Evolutionary conservation across 92 coral and sea anemone species (phyloP).

Genomic region (Paramuricea clavata): DNA sequence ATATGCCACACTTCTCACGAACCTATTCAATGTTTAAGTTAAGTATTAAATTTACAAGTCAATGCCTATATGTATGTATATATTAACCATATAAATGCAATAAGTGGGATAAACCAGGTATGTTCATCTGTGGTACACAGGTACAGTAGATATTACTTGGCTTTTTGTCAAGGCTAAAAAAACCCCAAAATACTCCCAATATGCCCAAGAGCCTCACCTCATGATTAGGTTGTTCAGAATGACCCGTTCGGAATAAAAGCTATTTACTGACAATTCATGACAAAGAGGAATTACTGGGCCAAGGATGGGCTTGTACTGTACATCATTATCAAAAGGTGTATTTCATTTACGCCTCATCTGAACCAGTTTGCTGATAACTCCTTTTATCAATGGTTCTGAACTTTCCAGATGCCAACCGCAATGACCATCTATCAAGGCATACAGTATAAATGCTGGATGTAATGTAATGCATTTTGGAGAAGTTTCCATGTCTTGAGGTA

Average conservation of each 20-base stretch:
- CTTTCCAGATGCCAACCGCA: neutral
- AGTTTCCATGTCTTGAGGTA: neutral
- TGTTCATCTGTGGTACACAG: neutral
- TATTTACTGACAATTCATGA: too few species aligned
- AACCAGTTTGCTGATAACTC: conserved; percentile 7
- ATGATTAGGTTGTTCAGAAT: neutral
- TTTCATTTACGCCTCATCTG: neutral
- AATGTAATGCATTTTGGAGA: neutral
- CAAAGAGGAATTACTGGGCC: too few species aligned
- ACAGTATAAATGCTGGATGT: neutral
- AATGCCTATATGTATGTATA: neutral
- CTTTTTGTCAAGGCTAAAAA: too few species aligned
- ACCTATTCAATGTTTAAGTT: neutral
- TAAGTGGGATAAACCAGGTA: neutral
- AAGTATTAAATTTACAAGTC: neutral
- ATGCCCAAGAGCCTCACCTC: too few species aligned
- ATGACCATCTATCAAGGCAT: conserved; percentile 21
- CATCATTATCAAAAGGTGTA: too few species aligned
- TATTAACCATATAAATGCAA: neutral
- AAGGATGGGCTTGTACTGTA: neutral
- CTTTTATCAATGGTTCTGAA: conserved; percentile 3
- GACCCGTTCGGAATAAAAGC: neutral
- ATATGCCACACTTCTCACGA: conserved; percentile 27
- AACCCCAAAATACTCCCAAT: too few species aligned
- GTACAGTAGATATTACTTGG: neutral